Evolutionary conservation across 2,888 invertebrate genomes (phyloP), one percentile per base, ranked within the genome.

Genomic region (Pristionchus arcanus): DNA sequence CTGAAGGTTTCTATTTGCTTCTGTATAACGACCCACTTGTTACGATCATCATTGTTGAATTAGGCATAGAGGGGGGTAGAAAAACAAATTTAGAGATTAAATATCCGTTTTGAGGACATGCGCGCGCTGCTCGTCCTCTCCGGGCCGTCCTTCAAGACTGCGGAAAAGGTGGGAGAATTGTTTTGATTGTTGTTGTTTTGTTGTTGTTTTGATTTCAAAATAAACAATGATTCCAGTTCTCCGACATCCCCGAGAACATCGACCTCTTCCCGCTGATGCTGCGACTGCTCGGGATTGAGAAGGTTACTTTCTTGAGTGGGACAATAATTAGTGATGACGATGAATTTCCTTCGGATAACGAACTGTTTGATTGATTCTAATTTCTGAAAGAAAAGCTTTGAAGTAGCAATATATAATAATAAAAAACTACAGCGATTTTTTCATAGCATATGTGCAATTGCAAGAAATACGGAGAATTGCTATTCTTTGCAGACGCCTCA

Each of bases 221-320:
- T 2, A 7, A n/a, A 42, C 5, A 42, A 15, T 9, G 1, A 21
- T 77, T 77, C 3, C 90, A 89, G 74, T 92, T 95, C 19, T 91
- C 94, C 25, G 91, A 96, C 7, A 96, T 97, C 0, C 97, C 97
- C 91, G 95, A 96, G 89, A 96, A 96, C 85, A 96, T 97, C 28
- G 97, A 97, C 95, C 95, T 97, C 81, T 97, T 96, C 94, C 96
- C 96, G 66, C 95, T 97, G 34, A 96, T 97, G 93, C 96, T 97
- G 93, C 95, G 96, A 91, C 96, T 97, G 83, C 95, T 97, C 11
- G n/a, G 71, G 1, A 34, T 71, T 16, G 21, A 71, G 71, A 34
- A 31, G 28, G 34, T 28, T 15, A 68, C 2, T 55, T 15, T 19
- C 16, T 21, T 55, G 21, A 11, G 55, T 21, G 2, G 16, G 55